Percentiles rank a stretch among this genome's conserved stretches.
These are phyloP conservation scores for Monochamus alternatus DNA, from an alignment of 2,888 invertebrate species.

Conservation along the genomic window DNA sequence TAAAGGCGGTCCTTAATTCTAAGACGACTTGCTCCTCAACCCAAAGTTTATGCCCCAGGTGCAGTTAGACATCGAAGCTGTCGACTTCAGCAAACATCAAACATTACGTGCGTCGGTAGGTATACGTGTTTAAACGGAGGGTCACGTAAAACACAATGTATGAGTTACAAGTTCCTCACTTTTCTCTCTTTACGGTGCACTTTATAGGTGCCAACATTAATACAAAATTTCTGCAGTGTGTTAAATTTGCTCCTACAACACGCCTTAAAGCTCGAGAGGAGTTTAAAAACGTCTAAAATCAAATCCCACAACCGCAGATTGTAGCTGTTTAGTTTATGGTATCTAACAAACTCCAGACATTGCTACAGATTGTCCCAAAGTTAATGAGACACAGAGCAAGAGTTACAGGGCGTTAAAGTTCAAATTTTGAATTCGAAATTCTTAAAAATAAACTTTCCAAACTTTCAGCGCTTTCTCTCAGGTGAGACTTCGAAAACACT, in stretches of 20 bases:
- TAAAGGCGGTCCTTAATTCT: neutral
- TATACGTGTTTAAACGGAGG: conserved; percentile 13
- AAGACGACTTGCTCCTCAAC: neutral
- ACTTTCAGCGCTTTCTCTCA: too few relatives aligned
- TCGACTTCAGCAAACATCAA: conserved; percentile 13
- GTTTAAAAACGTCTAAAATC: too few relatives aligned
- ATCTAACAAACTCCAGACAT: too few relatives aligned
- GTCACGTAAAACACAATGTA: conserved; percentile 19
- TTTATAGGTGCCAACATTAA: conserved; percentile 38
- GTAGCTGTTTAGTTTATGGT: too few relatives aligned
- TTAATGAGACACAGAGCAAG: neutral
- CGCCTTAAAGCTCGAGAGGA: neutral
- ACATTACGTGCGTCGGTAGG: conserved; percentile 5
- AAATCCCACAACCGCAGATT: too few relatives aligned
- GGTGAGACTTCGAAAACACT: too few relatives aligned
- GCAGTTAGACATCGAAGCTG: conserved; percentile 7
- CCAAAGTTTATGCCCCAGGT: conserved; percentile 13
- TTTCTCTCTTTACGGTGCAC: conserved; percentile 34
- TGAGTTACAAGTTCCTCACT: conserved; percentile 22
- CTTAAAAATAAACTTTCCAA: too few relatives aligned
- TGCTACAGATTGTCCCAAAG: too few relatives aligned
- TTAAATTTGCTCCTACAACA: conserved; percentile 8
- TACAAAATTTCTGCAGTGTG: conserved; percentile 21
- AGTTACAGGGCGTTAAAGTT: too few relatives aligned
- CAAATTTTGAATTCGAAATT: too few relatives aligned